Base-by-base conservation (phyloP, 30 jellyfish, hydroid and myxozoan species). In the Hydractinia echinata region DNA sequence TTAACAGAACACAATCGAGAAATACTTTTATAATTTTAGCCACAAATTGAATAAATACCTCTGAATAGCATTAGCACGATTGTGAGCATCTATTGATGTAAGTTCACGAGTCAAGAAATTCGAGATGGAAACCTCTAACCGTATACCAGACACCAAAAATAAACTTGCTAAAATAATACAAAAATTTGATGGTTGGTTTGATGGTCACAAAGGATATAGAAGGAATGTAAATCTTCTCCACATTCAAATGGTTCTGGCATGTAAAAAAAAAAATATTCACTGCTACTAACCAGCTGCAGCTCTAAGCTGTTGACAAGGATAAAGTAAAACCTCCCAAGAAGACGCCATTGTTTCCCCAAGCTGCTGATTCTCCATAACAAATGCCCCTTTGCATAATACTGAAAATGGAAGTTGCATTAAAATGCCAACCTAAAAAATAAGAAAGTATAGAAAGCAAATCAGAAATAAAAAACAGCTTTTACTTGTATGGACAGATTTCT, bases 241-340 rank as follows among this genome's bases (percentile, higher is more conserved):
- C 44, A 1, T 30, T 2, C 44, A 30, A 30, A 30, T 0, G 44
- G 44, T 0, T 0, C 44, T 30, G 2, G 2, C 44, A 30, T 30
- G 44, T 30, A 30, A 30, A 30, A 30, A 1, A n/a, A 30, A 30
- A 30, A 30, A 0, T 30, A 30, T 30, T 30, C 44, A 30, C 44
- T 30, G 44, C 44, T 30, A 30, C 44, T 30, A 70, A 87, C 99
- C 99, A 10, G 96, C 96, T 8, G 95, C 83, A 20, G 96, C 70
- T 48, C 82, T 92, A 14, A 88, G 83, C 51, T 88, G 90, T 20
- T 87, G 92, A 76, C 86, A 91, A 20, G 94, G 88, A 51, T 87
- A 88, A 48, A 84, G 64, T 50, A 93, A 84, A 71, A 83, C 72
- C 8, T 88, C 91, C 99, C 99, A 93, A 5, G 96, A 94, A 61